These are phyloP conservation scores for Eubasilissa regina DNA, from an alignment of 1,140 invertebrate genomes.

Conservation along the genomic window DNA sequence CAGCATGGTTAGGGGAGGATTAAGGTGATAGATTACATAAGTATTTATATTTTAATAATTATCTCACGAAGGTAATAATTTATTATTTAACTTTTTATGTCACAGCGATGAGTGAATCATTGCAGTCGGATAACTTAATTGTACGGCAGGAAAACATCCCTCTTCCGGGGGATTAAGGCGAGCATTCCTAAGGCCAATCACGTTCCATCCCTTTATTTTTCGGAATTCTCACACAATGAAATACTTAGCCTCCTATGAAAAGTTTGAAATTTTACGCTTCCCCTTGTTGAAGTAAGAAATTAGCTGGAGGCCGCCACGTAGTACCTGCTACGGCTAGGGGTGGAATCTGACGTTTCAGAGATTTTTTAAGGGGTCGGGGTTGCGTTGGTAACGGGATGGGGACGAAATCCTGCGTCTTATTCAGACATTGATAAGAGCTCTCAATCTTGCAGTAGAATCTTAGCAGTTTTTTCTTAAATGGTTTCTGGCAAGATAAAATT, in stretches of 20 bases:
- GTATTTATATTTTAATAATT: too few relatives aligned
- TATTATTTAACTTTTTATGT: neutral
- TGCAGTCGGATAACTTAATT: neutral
- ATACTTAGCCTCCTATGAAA: slow-evolving; percentile 38
- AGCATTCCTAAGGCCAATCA: slow-evolving; percentile 26
- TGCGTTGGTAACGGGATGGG: neutral
- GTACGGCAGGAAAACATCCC: slow-evolving; percentile 15
- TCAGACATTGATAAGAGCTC: slow-evolving; percentile 20
- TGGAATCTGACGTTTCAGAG: slow-evolving; percentile 9
- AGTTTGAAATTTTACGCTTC: slow-evolving; percentile 36
- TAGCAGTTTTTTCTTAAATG: neutral
- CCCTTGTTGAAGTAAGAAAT: slow-evolving; percentile 30
- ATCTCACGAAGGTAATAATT: too few relatives aligned
- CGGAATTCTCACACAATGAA: slow-evolving; percentile 38
- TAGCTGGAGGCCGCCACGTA: slow-evolving; percentile 14
- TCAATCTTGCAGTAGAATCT: neutral
- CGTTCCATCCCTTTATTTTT: slow-evolving; percentile 34
- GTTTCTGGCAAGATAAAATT: neutral
- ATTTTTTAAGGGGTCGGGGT: slow-evolving; percentile 4
- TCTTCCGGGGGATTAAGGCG: slow-evolving; percentile 1
- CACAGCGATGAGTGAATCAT: neutral
- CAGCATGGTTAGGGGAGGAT: too few relatives aligned
- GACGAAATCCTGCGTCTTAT: slow-evolving; percentile 4
- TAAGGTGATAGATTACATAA: too few relatives aligned
- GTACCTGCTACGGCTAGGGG: slow-evolving; percentile 1